Conservation (phyloP, 2,113 vertebrate genomes). For the Aegithalos caudatus region DNA sequence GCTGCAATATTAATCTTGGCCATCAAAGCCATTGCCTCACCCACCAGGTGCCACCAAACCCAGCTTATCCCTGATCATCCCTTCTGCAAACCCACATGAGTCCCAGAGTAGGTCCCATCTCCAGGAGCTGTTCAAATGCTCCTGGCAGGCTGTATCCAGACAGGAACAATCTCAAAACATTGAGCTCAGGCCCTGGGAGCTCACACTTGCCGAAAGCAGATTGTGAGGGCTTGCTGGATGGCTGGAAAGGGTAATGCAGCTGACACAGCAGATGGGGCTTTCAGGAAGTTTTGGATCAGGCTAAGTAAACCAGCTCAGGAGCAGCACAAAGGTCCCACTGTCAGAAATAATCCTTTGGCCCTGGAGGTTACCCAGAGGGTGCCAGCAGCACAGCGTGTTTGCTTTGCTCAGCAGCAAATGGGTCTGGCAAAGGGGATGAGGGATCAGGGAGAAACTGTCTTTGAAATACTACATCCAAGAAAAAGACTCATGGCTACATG, state of each 20-base stretch:
- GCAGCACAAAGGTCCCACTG: background rate
- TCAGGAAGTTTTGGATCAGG: background rate
- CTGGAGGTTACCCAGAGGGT: background rate
- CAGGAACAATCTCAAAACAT: background rate
- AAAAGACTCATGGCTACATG: background rate
- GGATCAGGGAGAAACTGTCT: background rate
- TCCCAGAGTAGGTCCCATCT: background rate
- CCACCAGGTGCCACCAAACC: background rate
- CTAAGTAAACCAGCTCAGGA: background rate
- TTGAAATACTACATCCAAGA: background rate
- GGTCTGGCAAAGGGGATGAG: background rate
- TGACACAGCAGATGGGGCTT: background rate
- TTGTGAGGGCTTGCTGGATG: background rate
- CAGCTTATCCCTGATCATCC: background rate
- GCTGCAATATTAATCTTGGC: background rate
- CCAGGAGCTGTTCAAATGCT: background rate
- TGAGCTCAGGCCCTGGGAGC: background rate
- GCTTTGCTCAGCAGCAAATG: background rate
- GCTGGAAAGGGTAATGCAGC: background rate
- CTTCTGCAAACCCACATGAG: background rate
- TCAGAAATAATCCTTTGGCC: background rate
- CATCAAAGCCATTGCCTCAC: background rate
- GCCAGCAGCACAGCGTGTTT: background rate
- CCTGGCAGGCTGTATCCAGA: background rate
- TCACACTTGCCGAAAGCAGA: accelerated